A percentile compares a stretch with the other conserved stretches of the same genome.
These are phyloP conservation scores for Paratilapia polleni DNA, from an alignment of 2,113 vertebrate species.

Conservation along the genomic window DNA sequence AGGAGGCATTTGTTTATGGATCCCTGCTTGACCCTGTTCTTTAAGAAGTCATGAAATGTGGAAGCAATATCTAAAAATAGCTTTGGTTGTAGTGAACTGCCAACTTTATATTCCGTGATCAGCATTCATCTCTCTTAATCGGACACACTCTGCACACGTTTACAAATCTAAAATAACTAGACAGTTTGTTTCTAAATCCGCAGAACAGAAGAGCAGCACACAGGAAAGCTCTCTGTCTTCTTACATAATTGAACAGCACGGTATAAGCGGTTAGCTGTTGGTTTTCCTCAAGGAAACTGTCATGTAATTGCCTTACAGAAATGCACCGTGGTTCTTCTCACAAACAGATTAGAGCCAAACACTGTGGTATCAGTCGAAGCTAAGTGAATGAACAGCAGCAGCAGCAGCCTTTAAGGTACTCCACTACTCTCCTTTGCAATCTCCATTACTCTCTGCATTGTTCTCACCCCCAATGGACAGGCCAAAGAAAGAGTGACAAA, in stretches of 20 bases:
- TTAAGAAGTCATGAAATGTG: not conserved
- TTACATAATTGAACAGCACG: constrained; percentile 61
- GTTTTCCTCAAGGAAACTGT: constrained; percentile 53
- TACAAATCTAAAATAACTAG: constrained; percentile 9
- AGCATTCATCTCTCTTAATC: not conserved
- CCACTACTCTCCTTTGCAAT: not conserved
- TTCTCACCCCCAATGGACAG: not conserved
- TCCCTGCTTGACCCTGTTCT: not conserved
- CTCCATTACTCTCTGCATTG: not conserved
- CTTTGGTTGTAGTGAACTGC: not conserved
- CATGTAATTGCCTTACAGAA: constrained; percentile 36
- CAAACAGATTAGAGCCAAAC: constrained; percentile 28
- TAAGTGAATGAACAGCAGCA: constrained; percentile 51
- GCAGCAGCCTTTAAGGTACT: constrained; percentile 1
- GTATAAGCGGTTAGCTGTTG: constrained; percentile 35
- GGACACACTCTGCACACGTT: not conserved
- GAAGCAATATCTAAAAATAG: constrained; percentile 9
- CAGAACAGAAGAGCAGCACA: not conserved
- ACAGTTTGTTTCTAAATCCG: not conserved
- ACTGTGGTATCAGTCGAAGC: constrained; percentile 50
- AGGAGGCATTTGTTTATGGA: not conserved
- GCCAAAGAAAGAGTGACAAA: not conserved
- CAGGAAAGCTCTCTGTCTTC: constrained; percentile 30
- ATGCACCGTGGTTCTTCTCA: constrained; percentile 40
- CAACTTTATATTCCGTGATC: not conserved